Evolutionary conservation across 2,888 invertebrate genomes (phyloP), one percentile per base, ranked within the genome.

Genomic region (Proisotoma minuta): DNA sequence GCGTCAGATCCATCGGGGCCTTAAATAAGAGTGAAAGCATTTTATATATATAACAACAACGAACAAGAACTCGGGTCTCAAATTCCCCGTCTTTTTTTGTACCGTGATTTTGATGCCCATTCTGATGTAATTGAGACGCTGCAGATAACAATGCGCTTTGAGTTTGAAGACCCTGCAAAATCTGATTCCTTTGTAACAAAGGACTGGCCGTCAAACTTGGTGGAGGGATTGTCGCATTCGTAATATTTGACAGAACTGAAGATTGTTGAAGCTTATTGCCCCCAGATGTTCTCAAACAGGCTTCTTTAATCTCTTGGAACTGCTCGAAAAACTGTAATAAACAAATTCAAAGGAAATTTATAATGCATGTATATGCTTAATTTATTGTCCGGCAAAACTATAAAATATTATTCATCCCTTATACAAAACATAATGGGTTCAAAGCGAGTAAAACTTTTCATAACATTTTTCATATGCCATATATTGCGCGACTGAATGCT

Each of bases 251-350:
- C 26, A 57, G 49, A 15, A 34, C 28, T 39, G 54, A 39, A 20
- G 22, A 23, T 50, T 65, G 64, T 18, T 57, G 57, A 22, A 53
- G 58, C 39, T 66, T 66, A 54, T 62, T 68, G 24, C 61, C 61
- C 39, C 61, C 61, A 48, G 63, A 63, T 20, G 95, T 95, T 47
- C 56, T 22, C 8, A 56, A 26, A 39, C 43, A 40, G 49, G 95
- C 90, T 78, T 96, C 96, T 78, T 96, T 96, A 40, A 97, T 93
- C 79, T 97, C 96, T 82, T 95, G 93, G 80, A 97, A 97, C 80
- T 96, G 96, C 79, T 96, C 96, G 75, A 95, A 94, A 81, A 97
- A 97, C 91, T 92, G 81, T 1, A 71, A 63, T 59, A 70, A 62
- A 63, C 76, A 65, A 51, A 28, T 27, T 57, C 34, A 61, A 66